Percentiles rank a stretch among this genome's conserved stretches.
Evolutionary conservation across 1,140 invertebrate species (phyloP).

Genomic region (Euura lappo): DNA sequence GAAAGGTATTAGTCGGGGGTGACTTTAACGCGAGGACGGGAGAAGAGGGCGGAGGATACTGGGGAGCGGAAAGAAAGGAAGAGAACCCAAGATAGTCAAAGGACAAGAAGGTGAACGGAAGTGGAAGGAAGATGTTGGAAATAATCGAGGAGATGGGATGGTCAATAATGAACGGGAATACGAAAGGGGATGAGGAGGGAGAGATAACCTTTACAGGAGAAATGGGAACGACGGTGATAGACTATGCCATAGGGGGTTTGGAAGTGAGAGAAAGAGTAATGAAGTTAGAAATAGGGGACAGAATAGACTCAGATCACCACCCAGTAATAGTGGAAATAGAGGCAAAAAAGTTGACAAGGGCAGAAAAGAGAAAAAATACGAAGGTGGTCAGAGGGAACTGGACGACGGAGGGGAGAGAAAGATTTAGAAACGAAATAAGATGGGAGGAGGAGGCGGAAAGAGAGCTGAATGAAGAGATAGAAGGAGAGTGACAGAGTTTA

Average conservation of each 20-base stretch:
- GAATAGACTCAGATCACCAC: background rate
- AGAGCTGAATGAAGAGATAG: background rate
- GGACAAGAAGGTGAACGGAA: constrained; percentile 6
- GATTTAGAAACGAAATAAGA: background rate
- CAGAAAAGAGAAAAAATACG: background rate
- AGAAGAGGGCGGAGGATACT: background rate
- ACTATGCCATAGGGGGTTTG: constrained; percentile 23
- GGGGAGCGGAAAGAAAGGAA: background rate
- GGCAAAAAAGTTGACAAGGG: background rate
- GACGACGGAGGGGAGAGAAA: constrained; percentile 7
- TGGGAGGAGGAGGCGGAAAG: constrained; percentile 9
- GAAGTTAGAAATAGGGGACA: background rate
- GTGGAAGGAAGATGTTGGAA: constrained; percentile 14
- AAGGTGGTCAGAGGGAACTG: background rate
- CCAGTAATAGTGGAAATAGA: background rate
- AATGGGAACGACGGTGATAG: constrained; percentile 26
- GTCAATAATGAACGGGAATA: constrained; percentile 23
- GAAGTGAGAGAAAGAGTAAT: background rate
- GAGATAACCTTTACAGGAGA: constrained; percentile 25
- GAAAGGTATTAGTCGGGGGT: constrained; percentile 44
- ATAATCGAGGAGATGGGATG: constrained; percentile 16
- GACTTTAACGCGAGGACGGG: constrained; percentile 33
- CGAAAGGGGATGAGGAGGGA: constrained; percentile 29
- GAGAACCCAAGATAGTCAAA: background rate
- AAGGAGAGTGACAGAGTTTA: constrained; percentile 8